Base-by-base conservation (phyloP, 2,888 invertebrate species). In the Oxytorus armatus region DNA sequence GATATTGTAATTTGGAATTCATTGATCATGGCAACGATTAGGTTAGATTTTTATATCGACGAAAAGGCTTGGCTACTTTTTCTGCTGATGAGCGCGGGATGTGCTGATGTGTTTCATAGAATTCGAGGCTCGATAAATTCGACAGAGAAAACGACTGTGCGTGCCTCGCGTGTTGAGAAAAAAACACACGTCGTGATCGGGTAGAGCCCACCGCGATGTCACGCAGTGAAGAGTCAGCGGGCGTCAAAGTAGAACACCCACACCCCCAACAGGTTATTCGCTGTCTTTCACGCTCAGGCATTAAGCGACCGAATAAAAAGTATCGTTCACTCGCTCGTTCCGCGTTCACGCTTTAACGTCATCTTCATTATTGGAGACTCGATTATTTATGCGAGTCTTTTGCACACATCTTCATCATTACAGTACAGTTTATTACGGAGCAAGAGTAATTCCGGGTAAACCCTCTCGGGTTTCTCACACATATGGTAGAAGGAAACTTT, bases 161-260 rank as follows among this genome's bases (percentile, higher is more conserved):
- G 69, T 69, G 61, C 33, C 83, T 89, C 84, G 89, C 88, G 88
- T 88, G 88, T 88, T 85, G 83, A 83, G 83, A 21, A 65, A 42
- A 70, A 79, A 42, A 55, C 53, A 25, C 61, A 44, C 61, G 33
- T 49, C 36, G 53, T 55, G 69, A 55, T 69, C 82, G 84, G 81
- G 84, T 80, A 83, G 83, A 83, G 74, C 44, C 68, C 57, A 69
- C 44, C 63, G 61, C 80, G 86, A 78, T 88, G 88, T 87, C 89
- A 88, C 86, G 88, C 87, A 83, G 88, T 82, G 88, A 85, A 77
- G 84, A 85, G 86, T 83, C 89, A 88, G 89, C 88, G 85, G 89
- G 86, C 86, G 86, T 84, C 86, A 83, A 63, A 36, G 69, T 47
- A 57, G 73, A 82, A 80, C 74, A 83, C 82, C 85, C 86, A 81